phyloP scores from a whole-genome alignment of 2,113 vertebrate genomes.

The Columba livia region DNA sequence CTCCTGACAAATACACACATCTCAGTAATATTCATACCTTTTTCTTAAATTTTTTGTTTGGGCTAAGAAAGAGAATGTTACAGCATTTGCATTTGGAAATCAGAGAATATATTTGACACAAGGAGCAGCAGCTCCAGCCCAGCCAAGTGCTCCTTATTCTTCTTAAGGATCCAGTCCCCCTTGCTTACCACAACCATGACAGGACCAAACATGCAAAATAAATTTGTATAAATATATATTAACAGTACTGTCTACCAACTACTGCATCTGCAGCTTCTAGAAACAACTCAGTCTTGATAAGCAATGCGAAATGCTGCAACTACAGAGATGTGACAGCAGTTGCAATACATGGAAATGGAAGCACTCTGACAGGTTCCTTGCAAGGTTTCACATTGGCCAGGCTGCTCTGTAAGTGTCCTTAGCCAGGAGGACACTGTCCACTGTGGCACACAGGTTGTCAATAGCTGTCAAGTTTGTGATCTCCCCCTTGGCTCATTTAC shows the following conservation, averaged over 20 bases:
- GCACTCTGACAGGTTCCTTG: background rate
- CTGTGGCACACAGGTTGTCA: background rate
- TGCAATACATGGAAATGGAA: background rate
- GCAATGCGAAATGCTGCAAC: background rate
- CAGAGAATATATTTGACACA: background rate
- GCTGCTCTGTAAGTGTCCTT: background rate
- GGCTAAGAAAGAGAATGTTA: background rate
- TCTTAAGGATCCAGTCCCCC: background rate
- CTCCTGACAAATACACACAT: background rate
- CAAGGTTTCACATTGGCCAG: background rate
- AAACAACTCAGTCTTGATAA: background rate
- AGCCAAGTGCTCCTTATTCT: background rate
- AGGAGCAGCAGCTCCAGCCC: background rate
- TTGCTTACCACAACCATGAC: background rate
- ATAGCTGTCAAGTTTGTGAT: background rate
- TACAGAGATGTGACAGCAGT: background rate
- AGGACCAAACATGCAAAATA: background rate
- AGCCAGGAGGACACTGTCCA: background rate
- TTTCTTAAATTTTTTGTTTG: background rate
- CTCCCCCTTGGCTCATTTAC: background rate
- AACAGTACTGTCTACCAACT: background rate
- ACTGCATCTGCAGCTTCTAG: background rate
- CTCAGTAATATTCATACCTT: background rate
- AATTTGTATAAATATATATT: background rate
- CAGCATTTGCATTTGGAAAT: background rate